Percentiles rank a stretch among this genome's conserved stretches.
Conservation (phyloP, 2,113 vertebrate species). For the Solea senegalensis region DNA sequence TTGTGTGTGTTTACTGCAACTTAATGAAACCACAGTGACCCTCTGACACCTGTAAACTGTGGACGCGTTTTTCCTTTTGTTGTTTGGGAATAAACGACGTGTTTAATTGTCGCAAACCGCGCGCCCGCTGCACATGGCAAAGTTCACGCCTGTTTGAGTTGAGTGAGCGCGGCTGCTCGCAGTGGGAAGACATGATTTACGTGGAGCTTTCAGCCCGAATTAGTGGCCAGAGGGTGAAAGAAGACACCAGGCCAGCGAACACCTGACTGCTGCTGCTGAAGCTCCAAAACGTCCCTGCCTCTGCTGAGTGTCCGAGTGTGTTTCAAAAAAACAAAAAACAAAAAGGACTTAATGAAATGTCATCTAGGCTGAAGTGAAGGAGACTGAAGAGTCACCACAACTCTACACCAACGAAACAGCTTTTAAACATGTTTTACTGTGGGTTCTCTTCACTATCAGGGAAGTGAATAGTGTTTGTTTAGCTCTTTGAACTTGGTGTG, state of each 20-base stretch:
- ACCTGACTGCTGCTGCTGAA: slow-evolving; percentile 69
- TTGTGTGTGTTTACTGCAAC: neutral
- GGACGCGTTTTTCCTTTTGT: neutral
- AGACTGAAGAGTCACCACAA: slow-evolving; percentile 16
- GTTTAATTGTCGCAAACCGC: slow-evolving; percentile 28
- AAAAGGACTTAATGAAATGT: slow-evolving; percentile 45
- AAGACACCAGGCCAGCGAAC: slow-evolving; percentile 72
- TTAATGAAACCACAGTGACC: neutral
- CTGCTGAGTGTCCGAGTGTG: neutral
- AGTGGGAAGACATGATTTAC: slow-evolving; percentile 75
- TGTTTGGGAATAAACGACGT: slow-evolving; percentile 26
- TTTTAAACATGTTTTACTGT: slow-evolving; percentile 18
- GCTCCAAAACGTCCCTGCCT: slow-evolving; percentile 28
- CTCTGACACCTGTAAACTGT: neutral
- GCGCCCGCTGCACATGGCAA: slow-evolving; percentile 22
- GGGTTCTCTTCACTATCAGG: neutral
- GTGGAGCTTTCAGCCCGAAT: slow-evolving; percentile 76
- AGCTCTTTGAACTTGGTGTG: slow-evolving; percentile 15
- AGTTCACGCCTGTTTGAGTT: neutral
- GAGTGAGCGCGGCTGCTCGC: slow-evolving; percentile 13
- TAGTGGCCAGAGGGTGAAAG: slow-evolving; percentile 79
- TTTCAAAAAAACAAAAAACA: too few relatives aligned
- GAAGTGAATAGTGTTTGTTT: slow-evolving; percentile 9
- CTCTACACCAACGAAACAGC: slow-evolving; percentile 26
- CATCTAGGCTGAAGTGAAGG: slow-evolving; percentile 7